Conservation (phyloP, 53 echinoderm and acorn worm species). For the Paracentrotus lividus region DNA sequence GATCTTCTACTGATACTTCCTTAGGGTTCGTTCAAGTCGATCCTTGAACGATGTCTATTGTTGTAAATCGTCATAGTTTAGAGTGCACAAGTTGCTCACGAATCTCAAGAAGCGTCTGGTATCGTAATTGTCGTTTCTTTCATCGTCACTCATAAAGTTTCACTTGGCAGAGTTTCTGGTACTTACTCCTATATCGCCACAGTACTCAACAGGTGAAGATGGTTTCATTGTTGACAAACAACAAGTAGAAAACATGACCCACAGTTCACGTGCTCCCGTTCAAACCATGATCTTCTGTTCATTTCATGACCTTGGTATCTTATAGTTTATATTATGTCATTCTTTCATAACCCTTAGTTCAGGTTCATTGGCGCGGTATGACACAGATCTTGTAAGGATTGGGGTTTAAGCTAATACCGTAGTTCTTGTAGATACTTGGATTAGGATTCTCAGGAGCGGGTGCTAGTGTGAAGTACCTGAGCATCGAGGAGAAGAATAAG, state of each 20-base stretch:
- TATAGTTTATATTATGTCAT: not conserved
- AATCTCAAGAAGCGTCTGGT: no score
- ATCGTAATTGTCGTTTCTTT: not conserved
- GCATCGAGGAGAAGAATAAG: constrained; percentile 92
- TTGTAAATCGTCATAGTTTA: not conserved
- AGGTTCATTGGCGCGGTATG: constrained; percentile 64
- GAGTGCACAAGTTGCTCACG: not conserved
- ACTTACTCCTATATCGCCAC: not conserved
- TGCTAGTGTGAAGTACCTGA: constrained; percentile 82
- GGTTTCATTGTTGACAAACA: not conserved
- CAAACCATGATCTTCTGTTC: no score
- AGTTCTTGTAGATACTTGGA: constrained; percentile 97
- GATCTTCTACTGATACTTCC: not conserved
- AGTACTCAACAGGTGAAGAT: not conserved
- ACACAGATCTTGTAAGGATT: constrained; percentile 94
- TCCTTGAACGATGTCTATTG: not conserved
- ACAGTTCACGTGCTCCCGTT: no score
- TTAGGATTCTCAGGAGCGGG: constrained; percentile 83
- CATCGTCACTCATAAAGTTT: not conserved
- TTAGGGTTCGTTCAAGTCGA: not conserved
- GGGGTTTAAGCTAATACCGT: constrained; percentile 97
- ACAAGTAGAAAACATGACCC: no score
- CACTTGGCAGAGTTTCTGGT: not conserved
- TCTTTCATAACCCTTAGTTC: not conserved
- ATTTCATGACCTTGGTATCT: no score